Base-by-base conservation (phyloP, 1,140 invertebrate species). In the Phenacoccus solenopsis region DNA sequence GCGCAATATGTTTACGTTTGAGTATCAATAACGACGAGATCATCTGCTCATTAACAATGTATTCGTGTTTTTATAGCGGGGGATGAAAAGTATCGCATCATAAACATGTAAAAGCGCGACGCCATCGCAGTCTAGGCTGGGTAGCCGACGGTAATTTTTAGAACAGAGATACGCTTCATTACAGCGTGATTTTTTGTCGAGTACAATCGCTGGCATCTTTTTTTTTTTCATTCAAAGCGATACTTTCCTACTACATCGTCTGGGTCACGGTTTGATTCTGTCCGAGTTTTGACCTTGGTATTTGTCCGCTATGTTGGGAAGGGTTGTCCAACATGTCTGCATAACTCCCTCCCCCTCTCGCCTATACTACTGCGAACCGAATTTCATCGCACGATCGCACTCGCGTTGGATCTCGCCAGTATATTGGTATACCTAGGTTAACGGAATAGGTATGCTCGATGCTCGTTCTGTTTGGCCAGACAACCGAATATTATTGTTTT, bases 181-280 rank as follows among this genome's bases (percentile, higher is more conserved):
- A n/a, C 38, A n/a, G 4, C 20, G 38, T 16, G 13, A 9, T 49
- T 49, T 32, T 49, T 49, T 9, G 12, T n/a, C 13, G 38, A 3
- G 16, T 49, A n/a, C 3, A 49, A 49, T 49, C 38, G 38, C 38
- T 49, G 16, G 5, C 21, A 24, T 64, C 10, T 64, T 27, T 64
- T 64, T 38, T 38, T 64, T 64, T 25, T 64, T 10, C 59, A 10
- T 27, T 64, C 16, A 3, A 25, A 25, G 59, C 20, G 59, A 25
- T 27, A 27, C 59, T 64, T 64, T 20, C 25, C 21, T 20, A 25
- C 59, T 22, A 24, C 59, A 24, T 64, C 59, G 59, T 64, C 22
- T 64, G 25, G 59, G 59, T 64, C 59, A 64, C 59, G 25, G 59
- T 64, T 64, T 64, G 25, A 64, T 64, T 64, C 25, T 24, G 59